Conservation (phyloP, 30 jellyfish, hydroid and myxozoan species). For the Catostylus mosaicus region DNA sequence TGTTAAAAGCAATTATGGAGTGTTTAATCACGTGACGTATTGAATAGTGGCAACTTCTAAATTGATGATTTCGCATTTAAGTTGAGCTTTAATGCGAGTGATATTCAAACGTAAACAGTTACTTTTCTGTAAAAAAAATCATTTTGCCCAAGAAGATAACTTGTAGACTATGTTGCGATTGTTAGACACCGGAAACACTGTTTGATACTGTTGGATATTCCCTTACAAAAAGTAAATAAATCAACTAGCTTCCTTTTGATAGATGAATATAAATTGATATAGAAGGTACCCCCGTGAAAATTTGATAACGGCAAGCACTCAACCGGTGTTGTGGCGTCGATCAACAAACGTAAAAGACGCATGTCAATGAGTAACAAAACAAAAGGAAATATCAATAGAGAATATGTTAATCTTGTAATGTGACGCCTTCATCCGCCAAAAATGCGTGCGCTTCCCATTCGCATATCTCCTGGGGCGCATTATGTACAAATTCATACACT, state of each 20-base stretch:
- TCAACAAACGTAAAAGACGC: conserved; percentile 57
- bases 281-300: conserved; percentile 48
- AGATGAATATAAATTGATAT: neutral
- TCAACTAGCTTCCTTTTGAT: conserved; percentile 8
- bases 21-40: conserved; percentile 57
- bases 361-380: conserved; percentile 49
- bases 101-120: neutral
- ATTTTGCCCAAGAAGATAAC: no score
- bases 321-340: conserved; percentile 79
- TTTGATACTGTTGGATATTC: neutral
- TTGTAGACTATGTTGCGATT: no score
- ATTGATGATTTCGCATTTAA: conserved; percentile 34
- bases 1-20: conserved; percentile 26
- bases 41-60: conserved; percentile 57
- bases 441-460: conserved; percentile 64
- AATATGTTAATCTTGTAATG: conserved; percentile 48
- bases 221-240: neutral
- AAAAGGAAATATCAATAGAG: conserved; percentile 41
- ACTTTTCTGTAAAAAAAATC: no score
- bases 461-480: conserved; percentile 50
- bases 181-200: neutral
- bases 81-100: neutral
- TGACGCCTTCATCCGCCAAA: conserved; percentile 56
- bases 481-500: neutral
- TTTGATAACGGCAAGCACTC: conserved; percentile 59